Evolutionary conservation across 2,888 invertebrate species (phyloP).

Genomic region (Anticlea derivata): DNA sequence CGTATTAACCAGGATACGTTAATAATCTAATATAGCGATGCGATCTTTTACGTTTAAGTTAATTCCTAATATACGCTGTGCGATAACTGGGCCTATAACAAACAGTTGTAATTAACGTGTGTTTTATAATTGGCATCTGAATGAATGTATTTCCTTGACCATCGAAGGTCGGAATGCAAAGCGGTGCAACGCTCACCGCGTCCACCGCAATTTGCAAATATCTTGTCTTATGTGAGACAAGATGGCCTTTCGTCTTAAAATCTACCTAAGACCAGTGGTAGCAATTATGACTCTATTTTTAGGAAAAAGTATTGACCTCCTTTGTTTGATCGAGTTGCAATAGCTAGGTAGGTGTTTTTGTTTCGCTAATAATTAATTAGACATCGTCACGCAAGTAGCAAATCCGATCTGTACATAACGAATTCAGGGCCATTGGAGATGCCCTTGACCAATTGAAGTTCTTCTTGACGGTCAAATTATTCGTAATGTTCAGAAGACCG

Average conservation of each 20-base stretch:
- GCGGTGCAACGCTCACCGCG: conserved; percentile 63
- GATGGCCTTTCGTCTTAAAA: conserved; percentile 17
- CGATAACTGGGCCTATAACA: conserved; percentile 59
- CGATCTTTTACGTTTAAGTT: conserved; percentile 53
- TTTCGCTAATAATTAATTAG: conserved; percentile 45
- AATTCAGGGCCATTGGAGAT: conserved; percentile 54
- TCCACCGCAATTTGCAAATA: conserved; percentile 49
- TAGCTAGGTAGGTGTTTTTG: conserved; percentile 22
- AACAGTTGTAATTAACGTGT: conserved; percentile 61
- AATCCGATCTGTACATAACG: conserved; percentile 53
- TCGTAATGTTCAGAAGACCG: conserved; percentile 14
- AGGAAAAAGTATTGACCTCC: conserved; percentile 15
- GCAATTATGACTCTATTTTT: conserved; percentile 17
- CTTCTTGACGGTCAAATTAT: conserved; percentile 59
- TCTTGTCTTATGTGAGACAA: conserved; percentile 47
- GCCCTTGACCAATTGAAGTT: conserved; percentile 69
- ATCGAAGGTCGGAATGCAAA: conserved; percentile 71
- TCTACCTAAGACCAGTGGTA: conserved; percentile 13
- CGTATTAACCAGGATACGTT: conserved; percentile 9
- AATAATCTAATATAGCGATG: conserved; percentile 46
- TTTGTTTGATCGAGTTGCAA: conserved; percentile 28
- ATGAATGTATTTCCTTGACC: conserved; percentile 78
- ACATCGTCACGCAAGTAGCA: conserved; percentile 59
- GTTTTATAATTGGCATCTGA: conserved; percentile 64
- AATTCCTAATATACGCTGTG: conserved; percentile 54